Evolutionary conservation across 2,888 invertebrate genomes (phyloP).

Genomic region (Hypolimnas misippus): DNA sequence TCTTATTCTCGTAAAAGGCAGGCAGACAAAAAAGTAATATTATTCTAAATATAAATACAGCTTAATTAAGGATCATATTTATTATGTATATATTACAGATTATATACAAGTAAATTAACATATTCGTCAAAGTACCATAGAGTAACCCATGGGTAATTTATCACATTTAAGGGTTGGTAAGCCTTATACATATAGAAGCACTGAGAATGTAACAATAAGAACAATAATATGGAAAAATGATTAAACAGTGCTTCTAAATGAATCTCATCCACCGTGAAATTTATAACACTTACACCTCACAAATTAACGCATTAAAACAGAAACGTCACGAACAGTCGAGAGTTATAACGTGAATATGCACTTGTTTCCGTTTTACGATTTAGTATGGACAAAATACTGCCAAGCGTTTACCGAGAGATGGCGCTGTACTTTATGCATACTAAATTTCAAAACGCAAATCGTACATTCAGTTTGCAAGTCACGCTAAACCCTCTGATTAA

Average conservation of each 20-base stretch:
- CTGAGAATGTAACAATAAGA: constrained; percentile 36
- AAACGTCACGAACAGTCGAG: constrained; percentile 6
- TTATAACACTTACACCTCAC: constrained; percentile 20
- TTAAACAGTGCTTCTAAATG: constrained; percentile 29
- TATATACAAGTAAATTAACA: constrained; percentile 63
- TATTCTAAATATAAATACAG: constrained; percentile 60
- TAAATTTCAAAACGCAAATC: too few species aligned
- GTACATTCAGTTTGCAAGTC: too few species aligned
- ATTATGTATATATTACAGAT: constrained; percentile 70
- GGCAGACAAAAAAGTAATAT: constrained; percentile 47
- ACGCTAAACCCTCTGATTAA: too few species aligned
- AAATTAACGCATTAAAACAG: constrained; percentile 29
- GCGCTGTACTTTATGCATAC: too few species aligned
- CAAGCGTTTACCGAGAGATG: too few species aligned
- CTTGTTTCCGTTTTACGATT: too few species aligned
- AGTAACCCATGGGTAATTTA: constrained; percentile 56
- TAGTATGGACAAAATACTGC: too few species aligned
- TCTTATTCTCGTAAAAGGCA: constrained; percentile 59
- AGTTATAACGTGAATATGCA: too few species aligned
- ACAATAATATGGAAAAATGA: constrained; percentile 16
- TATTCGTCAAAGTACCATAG: constrained; percentile 52
- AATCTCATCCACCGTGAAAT: constrained; percentile 26
- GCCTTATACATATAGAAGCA: constrained; percentile 54
- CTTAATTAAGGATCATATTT: constrained; percentile 57
- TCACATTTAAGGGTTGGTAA: constrained; percentile 58